These are phyloP conservation scores for Idaea aversata DNA, from an alignment of 2,888 invertebrate genomes.

Conservation along the genomic window DNA sequence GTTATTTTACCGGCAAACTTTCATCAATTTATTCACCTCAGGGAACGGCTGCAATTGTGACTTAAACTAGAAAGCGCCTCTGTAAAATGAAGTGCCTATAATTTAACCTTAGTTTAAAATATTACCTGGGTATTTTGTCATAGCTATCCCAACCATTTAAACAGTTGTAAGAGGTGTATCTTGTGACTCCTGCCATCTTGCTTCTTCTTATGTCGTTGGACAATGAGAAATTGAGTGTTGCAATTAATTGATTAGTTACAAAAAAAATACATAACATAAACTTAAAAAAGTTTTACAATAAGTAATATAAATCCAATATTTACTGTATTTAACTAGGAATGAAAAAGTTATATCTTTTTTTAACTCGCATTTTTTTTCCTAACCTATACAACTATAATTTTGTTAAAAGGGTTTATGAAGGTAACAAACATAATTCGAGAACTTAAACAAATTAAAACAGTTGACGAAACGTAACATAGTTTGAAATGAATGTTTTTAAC, in stretches of 20 bases:
- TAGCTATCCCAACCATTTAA: slow-evolving; percentile 95
- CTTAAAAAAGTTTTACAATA: not conserved
- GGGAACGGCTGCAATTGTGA: too few relatives aligned
- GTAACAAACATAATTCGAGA: not conserved
- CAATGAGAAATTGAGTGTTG: slow-evolving; percentile 10
- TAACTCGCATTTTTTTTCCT: not conserved
- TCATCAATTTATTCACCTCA: too few relatives aligned
- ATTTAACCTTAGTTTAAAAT: slow-evolving; percentile 7
- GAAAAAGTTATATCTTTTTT: not conserved
- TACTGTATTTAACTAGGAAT: not conserved
- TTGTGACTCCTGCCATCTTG: slow-evolving; percentile 84
- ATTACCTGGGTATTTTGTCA: slow-evolving; percentile 93
- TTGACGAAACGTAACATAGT: not conserved
- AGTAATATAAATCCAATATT: not conserved
- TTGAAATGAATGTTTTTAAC: not conserved
- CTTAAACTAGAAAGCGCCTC: too few relatives aligned
- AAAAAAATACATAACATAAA: slow-evolving; percentile 15
- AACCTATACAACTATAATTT: slow-evolving; percentile 10
- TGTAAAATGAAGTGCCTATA: not conserved
- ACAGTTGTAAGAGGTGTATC: slow-evolving; percentile 94
- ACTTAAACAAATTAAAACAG: not conserved
- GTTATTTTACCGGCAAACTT: too few relatives aligned
- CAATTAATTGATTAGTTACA: slow-evolving; percentile 8
- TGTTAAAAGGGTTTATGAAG: slow-evolving; percentile 15
- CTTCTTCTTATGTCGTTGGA: slow-evolving; percentile 8